Conservation (phyloP, 2,113 vertebrate species). For the Laterallus jamaicensis region DNA sequence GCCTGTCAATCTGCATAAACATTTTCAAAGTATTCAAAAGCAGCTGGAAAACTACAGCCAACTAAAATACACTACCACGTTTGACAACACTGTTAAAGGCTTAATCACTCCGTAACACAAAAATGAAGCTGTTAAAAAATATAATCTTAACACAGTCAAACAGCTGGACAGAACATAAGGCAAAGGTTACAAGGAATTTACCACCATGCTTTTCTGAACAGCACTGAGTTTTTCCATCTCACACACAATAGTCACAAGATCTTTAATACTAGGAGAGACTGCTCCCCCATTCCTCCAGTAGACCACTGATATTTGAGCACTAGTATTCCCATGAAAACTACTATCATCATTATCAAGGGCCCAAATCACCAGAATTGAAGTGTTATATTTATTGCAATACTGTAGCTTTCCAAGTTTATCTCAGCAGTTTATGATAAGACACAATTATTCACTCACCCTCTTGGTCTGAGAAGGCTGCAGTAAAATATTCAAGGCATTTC, state of each 20-base stretch:
- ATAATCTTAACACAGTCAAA: not conserved
- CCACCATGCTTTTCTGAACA: not conserved
- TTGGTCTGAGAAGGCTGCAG: not conserved
- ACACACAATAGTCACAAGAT: not conserved
- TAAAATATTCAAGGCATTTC: constrained; percentile 18
- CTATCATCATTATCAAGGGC: not conserved
- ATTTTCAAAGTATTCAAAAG: not conserved
- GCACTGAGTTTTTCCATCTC: not conserved
- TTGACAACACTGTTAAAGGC: not conserved
- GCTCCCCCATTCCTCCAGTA: not conserved
- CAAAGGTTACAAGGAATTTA: not conserved
- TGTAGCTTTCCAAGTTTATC: not conserved
- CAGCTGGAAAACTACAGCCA: not conserved
- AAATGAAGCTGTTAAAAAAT: not conserved
- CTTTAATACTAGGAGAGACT: not conserved
- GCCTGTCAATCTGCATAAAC: not conserved
- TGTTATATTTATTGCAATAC: not conserved
- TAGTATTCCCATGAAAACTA: not conserved
- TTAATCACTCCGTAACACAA: not conserved
- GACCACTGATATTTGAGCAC: not conserved
- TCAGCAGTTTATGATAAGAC: not conserved
- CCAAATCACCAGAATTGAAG: not conserved
- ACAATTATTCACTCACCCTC: not conserved
- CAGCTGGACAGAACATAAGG: not conserved
- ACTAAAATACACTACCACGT: not conserved